phyloP scores from a whole-genome alignment of 1,140 invertebrate species.

The Zaprionus taronus region DNA sequence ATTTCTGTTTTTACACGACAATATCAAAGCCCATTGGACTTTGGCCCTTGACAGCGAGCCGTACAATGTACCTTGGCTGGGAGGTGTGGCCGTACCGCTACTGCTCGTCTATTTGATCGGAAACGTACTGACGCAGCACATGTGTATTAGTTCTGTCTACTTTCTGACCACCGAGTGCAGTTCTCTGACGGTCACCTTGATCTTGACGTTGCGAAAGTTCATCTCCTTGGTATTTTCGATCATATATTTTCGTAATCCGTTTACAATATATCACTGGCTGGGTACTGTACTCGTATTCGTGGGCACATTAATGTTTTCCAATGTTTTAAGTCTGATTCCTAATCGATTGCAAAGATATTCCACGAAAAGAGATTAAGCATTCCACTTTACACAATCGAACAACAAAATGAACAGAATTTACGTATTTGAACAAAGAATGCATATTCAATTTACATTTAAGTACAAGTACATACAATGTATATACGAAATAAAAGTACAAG shows the following conservation, averaged over 20 bases:
- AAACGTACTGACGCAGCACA: constrained; percentile 96
- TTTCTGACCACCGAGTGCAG: constrained; percentile 96
- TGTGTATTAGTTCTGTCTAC: constrained; percentile 98
- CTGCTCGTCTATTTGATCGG: constrained; percentile 92
- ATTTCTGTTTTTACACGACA: constrained; percentile 85
- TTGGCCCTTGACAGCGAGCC: constrained; percentile 42
- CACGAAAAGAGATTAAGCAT: constrained; percentile 54
- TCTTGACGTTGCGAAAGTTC: constrained; percentile 98
- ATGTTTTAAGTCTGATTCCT: constrained; percentile 40
- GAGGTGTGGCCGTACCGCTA: constrained; percentile 87
- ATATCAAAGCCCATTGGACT: constrained; percentile 87
- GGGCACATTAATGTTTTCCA: constrained; percentile 94
- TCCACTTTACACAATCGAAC: constrained; percentile 35
- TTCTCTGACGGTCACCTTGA: constrained; percentile 97
- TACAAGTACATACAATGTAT: constrained; percentile 62
- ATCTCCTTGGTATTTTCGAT: constrained; percentile 97
- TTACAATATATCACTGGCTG: constrained; percentile 96
- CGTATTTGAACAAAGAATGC: constrained; percentile 40
- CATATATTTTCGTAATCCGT: constrained; percentile 97
- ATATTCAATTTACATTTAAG: constrained; percentile 74
- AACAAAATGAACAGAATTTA: constrained; percentile 29
- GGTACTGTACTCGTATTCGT: constrained; percentile 96
- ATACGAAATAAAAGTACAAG: constrained; percentile 69
- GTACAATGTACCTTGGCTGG: constrained; percentile 85
- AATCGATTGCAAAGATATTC: background rate